A percentile compares a stretch with the other conserved stretches of the same genome.
Conservation (phyloP, 2,113 vertebrate species). For the Sprattus sprattus region DNA sequence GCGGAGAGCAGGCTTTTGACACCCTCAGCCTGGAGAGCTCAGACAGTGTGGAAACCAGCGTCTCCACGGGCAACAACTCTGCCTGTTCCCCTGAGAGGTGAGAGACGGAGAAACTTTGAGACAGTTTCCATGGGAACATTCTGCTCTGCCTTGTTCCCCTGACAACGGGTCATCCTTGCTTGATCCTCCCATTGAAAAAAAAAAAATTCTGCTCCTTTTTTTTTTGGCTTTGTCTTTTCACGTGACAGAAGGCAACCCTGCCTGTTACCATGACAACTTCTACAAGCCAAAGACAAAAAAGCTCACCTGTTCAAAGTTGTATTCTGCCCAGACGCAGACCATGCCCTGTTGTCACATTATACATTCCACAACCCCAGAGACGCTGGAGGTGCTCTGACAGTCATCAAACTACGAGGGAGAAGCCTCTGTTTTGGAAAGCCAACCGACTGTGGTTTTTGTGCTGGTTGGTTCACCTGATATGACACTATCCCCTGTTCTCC, state of each 20-base stretch:
- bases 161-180: slow-evolving; percentile 68
- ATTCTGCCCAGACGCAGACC: slow-evolving; percentile 46
- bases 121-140: slow-evolving; percentile 75
- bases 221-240: slow-evolving; percentile 8
- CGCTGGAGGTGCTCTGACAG: not conserved
- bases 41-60: slow-evolving; percentile 94
- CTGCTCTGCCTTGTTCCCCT: slow-evolving; percentile 64
- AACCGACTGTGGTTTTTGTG: not conserved
- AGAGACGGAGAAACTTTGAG: slow-evolving; percentile 48
- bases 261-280: slow-evolving; percentile 70
- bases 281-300: slow-evolving; percentile 44
- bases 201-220: slow-evolving; percentile 52
- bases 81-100: slow-evolving; percentile 94
- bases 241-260: slow-evolving; percentile 43
- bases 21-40: slow-evolving; percentile 97
- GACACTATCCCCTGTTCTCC: not conserved
- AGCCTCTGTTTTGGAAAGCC: not conserved
- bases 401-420: not conserved
- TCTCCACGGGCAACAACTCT: slow-evolving; percentile 87
- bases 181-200: slow-evolving; percentile 58
- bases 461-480: not conserved
- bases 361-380: slow-evolving; percentile 34
- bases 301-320: slow-evolving; percentile 58
- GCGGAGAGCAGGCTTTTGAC: slow-evolving; percentile 82
- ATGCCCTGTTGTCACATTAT: slow-evolving; percentile 47